These are phyloP conservation scores for Sebastiscus tertius DNA, from an alignment of 2,797 vertebrate species.

Conservation along the genomic window DNA sequence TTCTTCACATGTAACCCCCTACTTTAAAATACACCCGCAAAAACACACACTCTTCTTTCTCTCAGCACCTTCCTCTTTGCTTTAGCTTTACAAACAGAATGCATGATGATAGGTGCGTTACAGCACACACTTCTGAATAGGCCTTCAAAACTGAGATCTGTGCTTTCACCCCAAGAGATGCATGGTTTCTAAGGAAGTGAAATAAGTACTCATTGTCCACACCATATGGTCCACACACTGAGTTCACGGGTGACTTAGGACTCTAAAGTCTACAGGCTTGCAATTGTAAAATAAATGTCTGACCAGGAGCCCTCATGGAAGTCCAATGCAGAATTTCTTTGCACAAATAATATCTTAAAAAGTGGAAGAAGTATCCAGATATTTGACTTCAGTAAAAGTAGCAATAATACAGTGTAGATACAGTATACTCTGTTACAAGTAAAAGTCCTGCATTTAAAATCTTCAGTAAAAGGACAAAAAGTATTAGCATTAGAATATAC, in stretches of 20 bases:
- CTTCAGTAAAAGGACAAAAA: no score
- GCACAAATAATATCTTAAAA: neutral
- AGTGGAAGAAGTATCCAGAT: neutral
- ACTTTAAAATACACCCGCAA: slow-evolving; percentile 23
- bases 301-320: neutral
- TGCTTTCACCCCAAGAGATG: slow-evolving; percentile 20
- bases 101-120: slow-evolving; percentile 45
- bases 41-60: slow-evolving; percentile 14
- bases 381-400: neutral
- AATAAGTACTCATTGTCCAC: slow-evolving; percentile 15
- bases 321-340: neutral
- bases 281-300: neutral
- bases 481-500: no score
- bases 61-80: slow-evolving; percentile 22
- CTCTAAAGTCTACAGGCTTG: neutral
- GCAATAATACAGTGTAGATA: neutral
- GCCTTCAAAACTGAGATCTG: slow-evolving; percentile 2
- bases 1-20: slow-evolving; percentile 1
- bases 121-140: slow-evolving; percentile 28
- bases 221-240: neutral
- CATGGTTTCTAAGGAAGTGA: slow-evolving; percentile 7
- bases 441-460: no score
- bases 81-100: slow-evolving; percentile 35
- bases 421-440: no score
- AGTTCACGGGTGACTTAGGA: slow-evolving; percentile 11